These are phyloP conservation scores for Paramormyrops kingsleyae DNA, from an alignment of 2,113 vertebrate genomes.

Conservation along the genomic window DNA sequence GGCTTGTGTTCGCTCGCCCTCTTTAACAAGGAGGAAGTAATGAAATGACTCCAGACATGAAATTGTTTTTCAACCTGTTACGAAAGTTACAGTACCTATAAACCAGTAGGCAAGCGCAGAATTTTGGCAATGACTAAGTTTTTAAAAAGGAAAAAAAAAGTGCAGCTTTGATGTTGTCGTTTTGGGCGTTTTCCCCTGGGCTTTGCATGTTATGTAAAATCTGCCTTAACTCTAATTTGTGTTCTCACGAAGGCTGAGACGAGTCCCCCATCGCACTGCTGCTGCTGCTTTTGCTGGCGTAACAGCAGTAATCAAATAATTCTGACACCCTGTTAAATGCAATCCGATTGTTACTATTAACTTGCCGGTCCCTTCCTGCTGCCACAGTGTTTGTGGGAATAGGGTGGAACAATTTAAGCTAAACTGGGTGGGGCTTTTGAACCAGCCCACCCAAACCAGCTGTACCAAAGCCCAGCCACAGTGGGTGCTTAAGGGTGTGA, in stretches of 20 bases:
- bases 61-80: background rate
- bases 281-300: background rate
- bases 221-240: background rate
- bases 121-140: background rate
- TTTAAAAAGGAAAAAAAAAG: background rate
- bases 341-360: background rate
- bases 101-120: background rate
- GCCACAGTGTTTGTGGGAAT: background rate
- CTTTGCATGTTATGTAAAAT: background rate
- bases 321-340: background rate
- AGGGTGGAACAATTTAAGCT: background rate
- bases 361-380: background rate
- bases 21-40: background rate
- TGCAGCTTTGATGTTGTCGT: background rate
- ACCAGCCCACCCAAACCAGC: background rate
- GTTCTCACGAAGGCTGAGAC: background rate
- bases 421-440: background rate
- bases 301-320: background rate
- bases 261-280: background rate
- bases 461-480: background rate
- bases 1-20: background rate
- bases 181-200: background rate
- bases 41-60: background rate
- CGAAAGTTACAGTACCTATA: background rate
- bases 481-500: background rate